Percentiles rank a stretch among this genome's conserved stretches.
Conservation (phyloP, 2,797 vertebrate species). For the Falco berigora region DNA sequence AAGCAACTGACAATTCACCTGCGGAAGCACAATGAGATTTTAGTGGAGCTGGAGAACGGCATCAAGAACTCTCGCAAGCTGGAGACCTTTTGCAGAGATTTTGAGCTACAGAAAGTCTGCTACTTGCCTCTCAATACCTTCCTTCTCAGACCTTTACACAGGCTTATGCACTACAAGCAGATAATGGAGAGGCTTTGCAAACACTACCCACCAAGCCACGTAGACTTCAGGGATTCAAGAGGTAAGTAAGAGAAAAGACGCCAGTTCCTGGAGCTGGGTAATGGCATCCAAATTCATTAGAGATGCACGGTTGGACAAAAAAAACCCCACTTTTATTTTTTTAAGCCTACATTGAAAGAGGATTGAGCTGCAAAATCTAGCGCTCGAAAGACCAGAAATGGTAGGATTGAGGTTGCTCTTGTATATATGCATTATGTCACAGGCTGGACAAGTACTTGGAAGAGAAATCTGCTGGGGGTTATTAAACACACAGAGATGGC, state of each 20-base stretch:
- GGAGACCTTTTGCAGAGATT: slow-evolving; percentile 88
- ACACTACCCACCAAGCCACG: slow-evolving; percentile 85
- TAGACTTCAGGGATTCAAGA: slow-evolving; percentile 92
- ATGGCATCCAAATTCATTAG: neutral
- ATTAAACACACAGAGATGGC: neutral
- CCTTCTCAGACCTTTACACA: slow-evolving; percentile 91
- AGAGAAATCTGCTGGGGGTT: neutral
- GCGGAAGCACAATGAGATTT: slow-evolving; percentile 85
- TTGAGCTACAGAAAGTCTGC: slow-evolving; percentile 96
- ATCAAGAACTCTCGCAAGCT: slow-evolving; percentile 82
- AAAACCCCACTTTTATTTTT: rapidly evolving
- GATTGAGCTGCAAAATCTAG: neutral
- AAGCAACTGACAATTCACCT: slow-evolving; percentile 87
- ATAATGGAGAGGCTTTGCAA: slow-evolving; percentile 95
- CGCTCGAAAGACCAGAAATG: neutral
- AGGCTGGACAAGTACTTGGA: neutral
- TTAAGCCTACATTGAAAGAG: neutral
- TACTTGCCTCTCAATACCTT: slow-evolving; percentile 95
- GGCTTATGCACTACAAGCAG: slow-evolving; percentile 96
- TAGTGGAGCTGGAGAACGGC: slow-evolving; percentile 85
- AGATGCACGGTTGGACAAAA: neutral
- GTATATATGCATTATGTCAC: neutral
- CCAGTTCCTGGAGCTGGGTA: neutral
- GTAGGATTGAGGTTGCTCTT: neutral
- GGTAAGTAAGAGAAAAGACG: slow-evolving; percentile 69